Evolutionary conservation across 37 sponge, comb jelly and placozoan genomes (phyloP).

Genomic region (Halisarca cf. caerulea): DNA sequence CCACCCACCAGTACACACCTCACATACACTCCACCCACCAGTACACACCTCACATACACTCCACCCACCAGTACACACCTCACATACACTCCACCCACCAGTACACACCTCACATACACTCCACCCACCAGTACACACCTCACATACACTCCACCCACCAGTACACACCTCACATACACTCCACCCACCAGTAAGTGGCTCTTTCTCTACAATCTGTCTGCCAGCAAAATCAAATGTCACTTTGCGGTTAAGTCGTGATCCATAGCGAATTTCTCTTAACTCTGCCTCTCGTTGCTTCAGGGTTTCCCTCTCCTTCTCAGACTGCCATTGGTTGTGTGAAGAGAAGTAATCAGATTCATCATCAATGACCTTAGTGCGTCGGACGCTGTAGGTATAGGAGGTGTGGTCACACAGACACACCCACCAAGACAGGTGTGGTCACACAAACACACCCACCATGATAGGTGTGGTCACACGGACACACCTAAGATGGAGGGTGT

Average conservation of each 20-base stretch:
- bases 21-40: too few relatives aligned
- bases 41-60: too few relatives aligned
- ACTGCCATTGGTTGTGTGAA: constrained; percentile 72
- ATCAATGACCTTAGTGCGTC: constrained; percentile 86
- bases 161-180: not conserved
- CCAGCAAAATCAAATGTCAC: constrained; percentile 94
- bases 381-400: constrained; percentile 23
- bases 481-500: too few relatives aligned
- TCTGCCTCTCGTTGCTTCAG: constrained; percentile 61
- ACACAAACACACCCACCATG: too few relatives aligned
- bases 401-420: too few relatives aligned
- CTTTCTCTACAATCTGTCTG: constrained; percentile 68
- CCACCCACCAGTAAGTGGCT: constrained; percentile 30
- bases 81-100: too few relatives aligned
- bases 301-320: constrained; percentile 52
- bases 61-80: too few relatives aligned
- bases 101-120: too few relatives aligned
- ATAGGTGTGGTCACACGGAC: not conserved
- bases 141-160: not conserved
- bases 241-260: constrained; percentile 36
- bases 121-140: too few relatives aligned
- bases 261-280: constrained; percentile 55
- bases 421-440: not conserved
- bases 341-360: constrained; percentile 91
- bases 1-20: too few relatives aligned